These are phyloP conservation scores for Pegoplata infirma DNA, from an alignment of 2,888 invertebrate genomes.

Conservation along the genomic window DNA sequence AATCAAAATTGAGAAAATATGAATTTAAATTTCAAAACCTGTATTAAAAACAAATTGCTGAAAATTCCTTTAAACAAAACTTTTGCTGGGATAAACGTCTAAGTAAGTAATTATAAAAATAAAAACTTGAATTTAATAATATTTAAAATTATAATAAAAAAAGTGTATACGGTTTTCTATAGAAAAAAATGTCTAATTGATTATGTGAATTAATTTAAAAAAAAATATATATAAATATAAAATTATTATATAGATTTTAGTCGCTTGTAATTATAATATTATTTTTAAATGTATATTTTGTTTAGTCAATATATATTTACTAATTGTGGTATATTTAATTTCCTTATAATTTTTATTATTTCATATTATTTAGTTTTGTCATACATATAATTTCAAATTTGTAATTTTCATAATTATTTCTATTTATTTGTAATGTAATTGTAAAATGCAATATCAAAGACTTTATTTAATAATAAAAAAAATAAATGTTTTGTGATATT, in stretches of 20 bases:
- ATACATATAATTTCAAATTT: not conserved
- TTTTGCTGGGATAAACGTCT: not conserved
- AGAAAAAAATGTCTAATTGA: not conserved
- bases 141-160: slow-evolving; percentile 15
- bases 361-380: slow-evolving; percentile 10
- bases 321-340: slow-evolving; percentile 21
- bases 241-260: not conserved
- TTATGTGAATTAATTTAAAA: too few relatives aligned
- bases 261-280: not conserved
- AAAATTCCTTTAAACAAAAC: too few relatives aligned
- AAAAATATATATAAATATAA: too few relatives aligned
- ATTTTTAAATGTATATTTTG: not conserved
- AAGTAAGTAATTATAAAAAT: not conserved
- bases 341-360: slow-evolving; percentile 8
- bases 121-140: slow-evolving; percentile 11
- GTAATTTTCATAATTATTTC: not conserved
- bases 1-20: too few relatives aligned
- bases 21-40: too few relatives aligned
- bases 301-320: too few relatives aligned
- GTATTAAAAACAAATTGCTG: too few relatives aligned
- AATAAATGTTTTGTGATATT: slow-evolving; percentile 65
- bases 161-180: slow-evolving; percentile 34
- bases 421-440: not conserved
- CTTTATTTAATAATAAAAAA: slow-evolving; percentile 52
- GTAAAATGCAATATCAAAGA: slow-evolving; percentile 52